Evolutionary conservation across 2,113 vertebrate species (phyloP).

Genomic region (Nothobranchius kuhntae): DNA sequence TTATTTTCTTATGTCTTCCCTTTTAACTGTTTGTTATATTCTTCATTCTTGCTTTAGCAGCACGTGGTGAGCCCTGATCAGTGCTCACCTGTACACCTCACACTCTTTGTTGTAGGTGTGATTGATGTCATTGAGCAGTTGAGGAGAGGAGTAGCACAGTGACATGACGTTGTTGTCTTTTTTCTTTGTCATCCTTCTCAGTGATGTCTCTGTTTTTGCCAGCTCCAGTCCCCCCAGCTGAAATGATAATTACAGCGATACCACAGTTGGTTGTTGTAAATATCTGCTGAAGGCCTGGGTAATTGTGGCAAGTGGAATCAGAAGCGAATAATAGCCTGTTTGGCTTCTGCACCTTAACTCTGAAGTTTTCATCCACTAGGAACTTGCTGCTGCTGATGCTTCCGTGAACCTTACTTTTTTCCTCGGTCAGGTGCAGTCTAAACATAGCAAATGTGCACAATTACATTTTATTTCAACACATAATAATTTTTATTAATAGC

Average conservation of each 20-base stretch:
- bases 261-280: too few relatives aligned
- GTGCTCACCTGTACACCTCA: conserved; percentile 88
- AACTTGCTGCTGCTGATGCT: conserved; percentile 86
- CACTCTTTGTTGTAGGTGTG: conserved; percentile 74
- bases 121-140: conserved; percentile 73
- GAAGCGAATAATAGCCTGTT: conserved; percentile 12
- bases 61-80: background rate
- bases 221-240: conserved; percentile 89
- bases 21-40: too few relatives aligned
- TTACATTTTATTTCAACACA: background rate
- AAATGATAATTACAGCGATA: background rate
- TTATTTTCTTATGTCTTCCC: too few relatives aligned
- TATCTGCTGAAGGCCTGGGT: too few relatives aligned
- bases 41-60: too few relatives aligned
- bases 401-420: conserved; percentile 80
- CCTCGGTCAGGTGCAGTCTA: conserved; percentile 85
- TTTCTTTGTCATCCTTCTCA: conserved; percentile 59
- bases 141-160: conserved; percentile 78
- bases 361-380: conserved; percentile 82
- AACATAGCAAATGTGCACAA: background rate
- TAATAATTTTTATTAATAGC: too few relatives aligned
- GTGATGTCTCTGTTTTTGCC: conserved; percentile 84
- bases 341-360: conserved; percentile 81
- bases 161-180: background rate
- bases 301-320: too few relatives aligned